Conservation (phyloP, 2,888 invertebrate species). For the Erannis defoliaria region DNA sequence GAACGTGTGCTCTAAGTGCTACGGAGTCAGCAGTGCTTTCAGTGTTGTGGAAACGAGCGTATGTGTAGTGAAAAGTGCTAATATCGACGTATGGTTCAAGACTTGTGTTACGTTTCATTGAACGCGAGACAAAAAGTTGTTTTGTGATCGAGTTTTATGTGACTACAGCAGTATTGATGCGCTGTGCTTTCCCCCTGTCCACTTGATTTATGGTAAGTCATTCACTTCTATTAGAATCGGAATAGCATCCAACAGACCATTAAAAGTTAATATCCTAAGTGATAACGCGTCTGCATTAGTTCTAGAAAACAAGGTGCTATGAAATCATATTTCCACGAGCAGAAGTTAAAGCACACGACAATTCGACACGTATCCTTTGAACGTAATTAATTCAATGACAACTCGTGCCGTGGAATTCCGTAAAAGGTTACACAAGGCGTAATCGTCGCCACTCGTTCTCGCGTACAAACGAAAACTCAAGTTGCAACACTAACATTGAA, state of each 20-base stretch:
- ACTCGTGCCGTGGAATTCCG: slow-evolving; percentile 53
- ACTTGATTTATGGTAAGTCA: slow-evolving; percentile 78
- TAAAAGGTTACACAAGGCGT: slow-evolving; percentile 54
- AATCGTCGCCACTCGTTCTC: slow-evolving; percentile 38
- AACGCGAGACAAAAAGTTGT: slow-evolving; percentile 75
- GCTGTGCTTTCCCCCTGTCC: slow-evolving; percentile 71
- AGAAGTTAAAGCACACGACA: slow-evolving; percentile 49
- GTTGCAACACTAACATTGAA: slow-evolving; percentile 60
- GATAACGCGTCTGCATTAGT: slow-evolving; percentile 26
- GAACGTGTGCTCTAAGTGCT: slow-evolving; percentile 78
- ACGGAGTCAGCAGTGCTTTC: slow-evolving; percentile 75
- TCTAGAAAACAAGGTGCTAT: slow-evolving; percentile 24
- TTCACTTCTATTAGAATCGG: slow-evolving; percentile 51
- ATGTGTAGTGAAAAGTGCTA: slow-evolving; percentile 78
- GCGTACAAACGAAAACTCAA: slow-evolving; percentile 51
- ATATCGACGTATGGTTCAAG: slow-evolving; percentile 66
- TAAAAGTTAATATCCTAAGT: slow-evolving; percentile 36
- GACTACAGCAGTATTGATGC: slow-evolving; percentile 74
- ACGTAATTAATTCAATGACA: slow-evolving; percentile 63
- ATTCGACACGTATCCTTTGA: slow-evolving; percentile 50
- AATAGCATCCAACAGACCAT: slow-evolving; percentile 37
- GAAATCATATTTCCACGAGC: slow-evolving; percentile 38
- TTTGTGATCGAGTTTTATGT: slow-evolving; percentile 76
- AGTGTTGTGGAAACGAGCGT: slow-evolving; percentile 76
- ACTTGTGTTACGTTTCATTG: slow-evolving; percentile 74